Evolutionary conservation across 2,113 vertebrate genomes (phyloP).

Genomic region (Crypturellus undulatus): DNA sequence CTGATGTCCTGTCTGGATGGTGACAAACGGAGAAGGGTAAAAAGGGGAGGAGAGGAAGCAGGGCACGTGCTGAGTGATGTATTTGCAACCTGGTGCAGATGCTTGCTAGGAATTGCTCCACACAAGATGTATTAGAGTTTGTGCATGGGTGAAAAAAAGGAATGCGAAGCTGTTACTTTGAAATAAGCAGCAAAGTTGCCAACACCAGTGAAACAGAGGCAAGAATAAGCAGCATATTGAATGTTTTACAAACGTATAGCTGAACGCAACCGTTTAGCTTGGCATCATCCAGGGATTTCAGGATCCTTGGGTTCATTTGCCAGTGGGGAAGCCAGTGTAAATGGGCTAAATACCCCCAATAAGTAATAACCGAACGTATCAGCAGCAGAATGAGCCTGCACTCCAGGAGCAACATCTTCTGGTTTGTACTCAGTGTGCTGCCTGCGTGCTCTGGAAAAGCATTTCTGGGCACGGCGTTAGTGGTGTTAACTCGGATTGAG

Average conservation of each 20-base stretch:
- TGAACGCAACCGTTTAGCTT: background rate
- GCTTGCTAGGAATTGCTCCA: background rate
- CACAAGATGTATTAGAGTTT: background rate
- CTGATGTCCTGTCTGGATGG: background rate
- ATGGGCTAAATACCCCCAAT: background rate
- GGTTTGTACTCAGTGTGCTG: background rate
- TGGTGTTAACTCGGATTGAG: background rate
- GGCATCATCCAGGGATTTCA: background rate
- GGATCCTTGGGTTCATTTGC: background rate
- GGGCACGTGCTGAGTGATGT: background rate
- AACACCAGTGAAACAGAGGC: background rate
- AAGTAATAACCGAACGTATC: background rate
- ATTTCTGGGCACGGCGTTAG: background rate
- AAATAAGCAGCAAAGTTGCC: background rate
- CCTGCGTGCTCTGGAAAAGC: background rate
- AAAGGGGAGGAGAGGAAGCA: background rate
- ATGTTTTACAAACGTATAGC: background rate
- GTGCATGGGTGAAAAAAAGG: background rate
- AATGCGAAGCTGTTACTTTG: background rate
- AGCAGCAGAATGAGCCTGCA: background rate
- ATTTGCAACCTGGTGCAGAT: background rate
- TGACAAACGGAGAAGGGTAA: background rate
- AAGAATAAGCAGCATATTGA: background rate
- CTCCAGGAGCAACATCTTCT: background rate
- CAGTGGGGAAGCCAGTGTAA: background rate